These are phyloP conservation scores for Mesoclemmys tuberculata DNA, from an alignment of 2,113 vertebrate species.

Conservation along the genomic window DNA sequence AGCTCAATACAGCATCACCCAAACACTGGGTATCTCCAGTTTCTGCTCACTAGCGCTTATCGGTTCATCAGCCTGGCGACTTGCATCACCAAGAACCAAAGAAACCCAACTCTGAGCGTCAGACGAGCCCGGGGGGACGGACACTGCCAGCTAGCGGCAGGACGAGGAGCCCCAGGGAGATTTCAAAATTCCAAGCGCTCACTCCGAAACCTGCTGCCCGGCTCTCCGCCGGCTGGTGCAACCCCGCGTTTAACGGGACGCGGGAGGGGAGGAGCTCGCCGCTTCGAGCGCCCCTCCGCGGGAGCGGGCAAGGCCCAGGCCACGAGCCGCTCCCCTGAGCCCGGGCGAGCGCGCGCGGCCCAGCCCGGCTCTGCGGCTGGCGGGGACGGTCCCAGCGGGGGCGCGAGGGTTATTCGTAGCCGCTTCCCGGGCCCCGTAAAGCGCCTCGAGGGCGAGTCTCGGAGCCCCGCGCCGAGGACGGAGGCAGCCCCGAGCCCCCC, in stretches of 20 bases:
- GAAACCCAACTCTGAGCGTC: neutral
- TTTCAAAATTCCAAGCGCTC: neutral
- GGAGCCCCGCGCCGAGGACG: neutral
- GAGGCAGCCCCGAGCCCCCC: neutral
- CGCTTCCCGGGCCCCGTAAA: neutral
- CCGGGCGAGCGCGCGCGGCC: neutral
- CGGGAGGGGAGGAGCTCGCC: no score
- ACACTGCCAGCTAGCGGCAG: neutral
- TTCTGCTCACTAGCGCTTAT: neutral
- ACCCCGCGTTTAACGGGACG: accelerated
- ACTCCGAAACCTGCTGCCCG: no score
- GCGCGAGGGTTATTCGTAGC: no score
- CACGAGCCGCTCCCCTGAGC: neutral
- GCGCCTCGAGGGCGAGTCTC: no score
- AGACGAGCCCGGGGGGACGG: no score
- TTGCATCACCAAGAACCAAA: neutral
- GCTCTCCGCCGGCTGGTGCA: no score
- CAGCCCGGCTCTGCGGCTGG: neutral
- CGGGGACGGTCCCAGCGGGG: neutral
- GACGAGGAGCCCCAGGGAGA: neutral
- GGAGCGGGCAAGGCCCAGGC: no score
- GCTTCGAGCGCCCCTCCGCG: no score
- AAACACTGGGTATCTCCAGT: no score
- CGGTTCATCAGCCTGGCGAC: neutral
- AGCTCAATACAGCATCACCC: neutral